A percentile compares a stretch with the other conserved stretches of the same genome.
These are phyloP conservation scores for Corythaixoides concolor DNA, from an alignment of 2,113 vertebrate species.

Conservation along the genomic window DNA sequence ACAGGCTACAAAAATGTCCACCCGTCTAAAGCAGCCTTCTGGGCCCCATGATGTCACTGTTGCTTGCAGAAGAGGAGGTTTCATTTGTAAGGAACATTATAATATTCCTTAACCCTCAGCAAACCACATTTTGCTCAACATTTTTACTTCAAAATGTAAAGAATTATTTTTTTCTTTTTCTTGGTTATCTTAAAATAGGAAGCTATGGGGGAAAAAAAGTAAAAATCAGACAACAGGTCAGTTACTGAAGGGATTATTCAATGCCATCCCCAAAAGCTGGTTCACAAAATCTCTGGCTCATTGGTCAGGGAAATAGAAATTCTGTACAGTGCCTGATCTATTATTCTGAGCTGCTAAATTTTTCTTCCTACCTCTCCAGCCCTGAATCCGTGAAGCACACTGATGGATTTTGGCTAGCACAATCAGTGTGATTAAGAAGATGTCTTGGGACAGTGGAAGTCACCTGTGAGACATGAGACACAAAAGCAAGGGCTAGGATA, in stretches of 20 bases:
- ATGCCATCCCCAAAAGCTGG: neutral
- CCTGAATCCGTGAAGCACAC: neutral
- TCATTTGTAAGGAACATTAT: neutral
- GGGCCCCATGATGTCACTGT: neutral
- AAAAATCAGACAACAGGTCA: neutral
- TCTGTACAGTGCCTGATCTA: neutral
- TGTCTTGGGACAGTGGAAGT: neutral
- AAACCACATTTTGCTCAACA: neutral
- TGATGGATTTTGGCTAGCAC: neutral
- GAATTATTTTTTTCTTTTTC: neutral
- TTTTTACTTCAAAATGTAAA: neutral
- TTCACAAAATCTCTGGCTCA: slow-evolving; percentile 32
- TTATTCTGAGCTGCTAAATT: slow-evolving; percentile 25
- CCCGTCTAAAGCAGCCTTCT: neutral
- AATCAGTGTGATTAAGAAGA: neutral
- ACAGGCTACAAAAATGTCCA: neutral
- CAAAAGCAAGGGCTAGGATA: neutral
- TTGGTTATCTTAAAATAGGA: neutral
- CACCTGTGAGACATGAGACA: neutral
- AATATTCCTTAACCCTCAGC: neutral
- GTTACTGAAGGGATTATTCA: neutral
- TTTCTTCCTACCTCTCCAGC: neutral
- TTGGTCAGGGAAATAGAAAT: slow-evolving; percentile 38
- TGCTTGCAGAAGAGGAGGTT: neutral
- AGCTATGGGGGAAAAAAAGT: neutral